These are phyloP conservation scores for Pseudocheirus occidentalis DNA, from an alignment of 2,797 vertebrate species.

Conservation along the genomic window DNA sequence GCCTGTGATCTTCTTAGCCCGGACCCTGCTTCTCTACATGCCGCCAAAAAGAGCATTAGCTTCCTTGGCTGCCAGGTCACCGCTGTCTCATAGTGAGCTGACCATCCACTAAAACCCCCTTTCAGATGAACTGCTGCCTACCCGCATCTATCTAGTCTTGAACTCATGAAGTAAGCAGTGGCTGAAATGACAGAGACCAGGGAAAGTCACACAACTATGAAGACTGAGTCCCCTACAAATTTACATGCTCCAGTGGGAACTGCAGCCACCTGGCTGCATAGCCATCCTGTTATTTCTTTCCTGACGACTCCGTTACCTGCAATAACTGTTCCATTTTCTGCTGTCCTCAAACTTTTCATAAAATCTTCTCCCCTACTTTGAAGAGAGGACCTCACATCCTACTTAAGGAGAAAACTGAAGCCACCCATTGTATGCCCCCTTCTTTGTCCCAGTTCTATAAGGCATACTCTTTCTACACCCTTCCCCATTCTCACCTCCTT, in stretches of 20 bases:
- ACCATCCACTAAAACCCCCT: neutral
- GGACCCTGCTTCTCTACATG: neutral
- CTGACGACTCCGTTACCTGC: neutral
- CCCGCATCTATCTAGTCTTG: neutral
- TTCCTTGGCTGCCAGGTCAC: neutral
- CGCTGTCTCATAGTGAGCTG: neutral
- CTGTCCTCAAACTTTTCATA: neutral
- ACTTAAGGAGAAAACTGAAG: neutral
- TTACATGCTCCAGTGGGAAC: neutral
- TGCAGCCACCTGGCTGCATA: neutral
- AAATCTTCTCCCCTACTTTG: neutral
- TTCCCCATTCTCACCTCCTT: neutral
- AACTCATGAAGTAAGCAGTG: neutral
- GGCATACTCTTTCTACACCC: neutral
- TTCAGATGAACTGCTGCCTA: neutral
- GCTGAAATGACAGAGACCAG: neutral
- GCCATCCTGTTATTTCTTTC: neutral
- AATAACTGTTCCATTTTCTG: neutral
- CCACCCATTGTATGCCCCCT: neutral
- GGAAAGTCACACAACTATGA: neutral
- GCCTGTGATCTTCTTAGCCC: neutral
- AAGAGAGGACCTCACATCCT: neutral
- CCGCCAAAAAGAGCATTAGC: neutral
- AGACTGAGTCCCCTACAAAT: neutral
- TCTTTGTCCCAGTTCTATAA: neutral